Percentiles rank a stretch among this genome's conserved stretches.
Conservation (phyloP, 2,888 invertebrate genomes). For the Galerucella nymphaeae region DNA sequence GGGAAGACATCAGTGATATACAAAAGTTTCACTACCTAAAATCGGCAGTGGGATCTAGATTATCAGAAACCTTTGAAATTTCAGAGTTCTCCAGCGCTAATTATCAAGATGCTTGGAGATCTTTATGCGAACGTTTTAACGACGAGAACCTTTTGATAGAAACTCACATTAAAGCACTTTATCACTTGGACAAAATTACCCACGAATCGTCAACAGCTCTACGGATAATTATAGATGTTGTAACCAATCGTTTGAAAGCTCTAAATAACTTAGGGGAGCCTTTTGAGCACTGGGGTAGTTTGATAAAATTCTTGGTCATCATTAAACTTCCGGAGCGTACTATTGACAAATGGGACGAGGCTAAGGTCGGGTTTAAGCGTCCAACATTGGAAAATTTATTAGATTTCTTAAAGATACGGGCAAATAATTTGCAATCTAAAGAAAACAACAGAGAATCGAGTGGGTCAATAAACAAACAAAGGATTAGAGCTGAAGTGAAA, state of each 20-base stretch:
- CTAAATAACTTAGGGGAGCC: not conserved
- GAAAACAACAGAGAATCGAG: not conserved
- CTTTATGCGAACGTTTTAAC: not conserved
- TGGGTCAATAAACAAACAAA: not conserved
- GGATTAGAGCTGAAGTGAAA: not conserved
- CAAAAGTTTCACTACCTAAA: slow-evolving; percentile 16
- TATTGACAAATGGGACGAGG: not conserved
- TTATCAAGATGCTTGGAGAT: not conserved
- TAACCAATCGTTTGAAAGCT: slow-evolving; percentile 7
- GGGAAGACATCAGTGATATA: not conserved
- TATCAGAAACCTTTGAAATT: slow-evolving; percentile 5
- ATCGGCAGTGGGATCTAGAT: not conserved
- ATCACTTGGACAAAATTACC: not conserved
- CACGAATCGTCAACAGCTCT: not conserved
- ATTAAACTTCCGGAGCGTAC: not conserved
- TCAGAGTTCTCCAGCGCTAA: slow-evolving; percentile 5
- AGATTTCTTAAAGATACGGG: not conserved
- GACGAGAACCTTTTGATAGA: not conserved
- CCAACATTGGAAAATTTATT: not conserved
- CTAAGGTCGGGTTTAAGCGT: not conserved
- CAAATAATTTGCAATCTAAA: not conserved
- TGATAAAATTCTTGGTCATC: not conserved
- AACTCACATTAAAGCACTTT: slow-evolving; percentile 8
- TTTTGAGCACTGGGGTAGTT: not conserved
- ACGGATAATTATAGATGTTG: slow-evolving; percentile 1